Conservation (phyloP, 2,113 vertebrate species). For the Labeo catla region DNA sequence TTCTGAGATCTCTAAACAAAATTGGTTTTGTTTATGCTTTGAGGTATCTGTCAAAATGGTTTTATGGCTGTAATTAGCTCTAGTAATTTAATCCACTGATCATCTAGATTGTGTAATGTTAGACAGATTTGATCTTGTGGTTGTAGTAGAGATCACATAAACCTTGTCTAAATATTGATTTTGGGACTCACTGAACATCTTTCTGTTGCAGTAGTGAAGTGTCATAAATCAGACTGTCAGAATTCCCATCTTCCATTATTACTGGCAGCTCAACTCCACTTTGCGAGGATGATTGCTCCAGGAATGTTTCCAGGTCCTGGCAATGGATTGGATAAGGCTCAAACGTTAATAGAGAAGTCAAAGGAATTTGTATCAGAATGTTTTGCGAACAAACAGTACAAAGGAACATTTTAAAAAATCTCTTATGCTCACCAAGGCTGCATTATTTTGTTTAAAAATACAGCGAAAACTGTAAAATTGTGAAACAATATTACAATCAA, state of each 20-base stretch:
- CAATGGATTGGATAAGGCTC: background rate
- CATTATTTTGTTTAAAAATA: background rate
- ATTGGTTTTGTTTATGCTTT: background rate
- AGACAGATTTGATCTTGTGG: background rate
- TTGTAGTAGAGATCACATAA: background rate
- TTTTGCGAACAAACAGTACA: background rate
- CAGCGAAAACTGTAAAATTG: background rate
- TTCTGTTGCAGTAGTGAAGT: background rate
- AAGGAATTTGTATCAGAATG: background rate
- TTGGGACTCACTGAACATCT: background rate
- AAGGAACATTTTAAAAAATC: background rate
- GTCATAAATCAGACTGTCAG: background rate
- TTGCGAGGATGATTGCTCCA: background rate
- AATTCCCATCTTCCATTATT: conserved; percentile 10
- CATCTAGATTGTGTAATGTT: background rate
- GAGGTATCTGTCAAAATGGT: background rate
- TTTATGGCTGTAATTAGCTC: background rate
- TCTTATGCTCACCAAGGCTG: background rate
- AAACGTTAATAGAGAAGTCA: background rate
- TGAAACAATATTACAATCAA: background rate
- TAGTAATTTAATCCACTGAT: background rate
- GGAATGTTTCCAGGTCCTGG: background rate
- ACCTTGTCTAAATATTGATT: background rate
- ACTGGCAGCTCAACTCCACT: background rate
- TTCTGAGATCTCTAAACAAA: background rate